Percentiles rank a stretch among this genome's conserved stretches.
These are phyloP conservation scores for Ectemnius lituratus DNA, from an alignment of 2,888 invertebrate genomes.

Conservation along the genomic window DNA sequence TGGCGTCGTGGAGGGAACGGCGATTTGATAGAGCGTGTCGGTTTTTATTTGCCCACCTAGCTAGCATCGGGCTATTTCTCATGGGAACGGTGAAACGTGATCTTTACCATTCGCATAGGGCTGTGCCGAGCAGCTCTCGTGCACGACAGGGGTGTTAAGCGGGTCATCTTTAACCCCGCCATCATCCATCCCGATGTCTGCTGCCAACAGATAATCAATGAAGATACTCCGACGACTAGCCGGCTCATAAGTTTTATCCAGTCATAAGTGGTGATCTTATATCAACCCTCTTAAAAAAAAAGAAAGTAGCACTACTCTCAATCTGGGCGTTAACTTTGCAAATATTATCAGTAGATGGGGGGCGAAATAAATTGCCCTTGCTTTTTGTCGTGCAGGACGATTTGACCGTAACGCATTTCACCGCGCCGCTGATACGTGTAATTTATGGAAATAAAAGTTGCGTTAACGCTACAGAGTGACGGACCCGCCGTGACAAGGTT, in stretches of 20 bases:
- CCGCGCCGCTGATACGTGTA: conserved; percentile 34
- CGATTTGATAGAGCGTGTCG: conserved; percentile 58
- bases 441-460: conserved; percentile 51
- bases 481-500: conserved; percentile 63
- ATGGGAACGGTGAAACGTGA: conserved; percentile 30
- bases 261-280: too few species aligned
- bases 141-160: conserved; percentile 30
- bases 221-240: background rate
- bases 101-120: conserved; percentile 23
- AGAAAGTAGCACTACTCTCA: too few species aligned
- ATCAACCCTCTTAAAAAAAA: too few species aligned
- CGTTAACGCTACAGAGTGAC: conserved; percentile 51
- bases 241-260: too few species aligned
- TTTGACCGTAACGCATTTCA: background rate
- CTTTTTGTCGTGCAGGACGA: conserved; percentile 33
- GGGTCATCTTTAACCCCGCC: conserved; percentile 34
- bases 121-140: conserved; percentile 25
- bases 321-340: too few species aligned
- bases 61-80: conserved; percentile 50
- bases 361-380: background rate
- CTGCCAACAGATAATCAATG: background rate
- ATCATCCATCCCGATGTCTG: conserved; percentile 24
- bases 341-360: too few species aligned
- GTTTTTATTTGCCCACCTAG: conserved; percentile 54
- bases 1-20: conserved; percentile 54